Base-by-base conservation (phyloP, 1,140 invertebrate species). In the Triops cancriformis region DNA sequence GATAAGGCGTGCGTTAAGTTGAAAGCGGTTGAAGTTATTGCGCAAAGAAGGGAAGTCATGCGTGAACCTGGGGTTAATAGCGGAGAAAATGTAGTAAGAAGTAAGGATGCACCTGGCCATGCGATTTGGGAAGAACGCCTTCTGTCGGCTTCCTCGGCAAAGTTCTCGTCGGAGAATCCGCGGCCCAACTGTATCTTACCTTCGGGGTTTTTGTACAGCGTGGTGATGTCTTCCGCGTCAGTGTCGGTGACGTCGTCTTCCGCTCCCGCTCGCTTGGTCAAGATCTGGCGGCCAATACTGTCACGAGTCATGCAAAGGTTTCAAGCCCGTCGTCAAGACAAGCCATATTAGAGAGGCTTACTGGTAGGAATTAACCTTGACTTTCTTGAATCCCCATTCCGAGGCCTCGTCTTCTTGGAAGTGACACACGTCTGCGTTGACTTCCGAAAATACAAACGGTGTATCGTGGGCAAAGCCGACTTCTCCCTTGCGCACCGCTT, bases 101-200 rank as follows among this genome's bases (percentile, higher is more conserved):
- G 51, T 64, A 23, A 64, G 51, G 51, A 14, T 64, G 51, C 51
- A 64, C 51, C 51, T 64, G 51, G 51, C 51, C 51, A 64, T n/a
- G 51, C 51, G 51, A 64, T 18, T 23, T 64, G 51, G 14, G 51
- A 64, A 64, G 51, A 23, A n/a, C 51, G 51, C 14, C 51, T 64
- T 23, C 14, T 64, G 51, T 64, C 51, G 1, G 18, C n/a, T 64
- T 64, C 51, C 18, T 23, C 51, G 23, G 51, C 23, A 6, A 64
- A 64, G 51, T 64, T 64, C 92, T 77, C 88, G 86, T 45, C 89
- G 87, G 0, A 94, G 88, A 42, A 92, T 92, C 76, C 51, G 23
- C 51, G n/a, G 6, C 51, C 51, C 51, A 64, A 64, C 51, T 64
- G 51, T 64, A 26, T 23, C 26, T 42, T 76, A 79, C 79, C 79